phyloP scores from a whole-genome alignment of 2,888 invertebrate genomes.

The Ornithoptera priamus region DNA sequence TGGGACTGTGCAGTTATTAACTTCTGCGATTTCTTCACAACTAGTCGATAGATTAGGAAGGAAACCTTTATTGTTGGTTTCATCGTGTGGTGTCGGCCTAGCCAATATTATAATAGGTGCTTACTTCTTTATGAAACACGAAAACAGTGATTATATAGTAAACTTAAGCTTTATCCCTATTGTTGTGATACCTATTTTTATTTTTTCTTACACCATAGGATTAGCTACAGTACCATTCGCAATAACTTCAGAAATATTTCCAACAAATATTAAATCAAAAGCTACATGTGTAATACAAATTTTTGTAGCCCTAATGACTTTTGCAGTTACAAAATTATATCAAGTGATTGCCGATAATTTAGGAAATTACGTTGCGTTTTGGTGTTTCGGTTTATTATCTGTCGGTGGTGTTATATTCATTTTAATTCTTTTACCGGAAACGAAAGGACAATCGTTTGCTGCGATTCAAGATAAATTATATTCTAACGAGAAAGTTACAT shows the following conservation, averaged over 20 bases:
- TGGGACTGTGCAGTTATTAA: constrained; percentile 76
- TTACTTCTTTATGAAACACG: constrained; percentile 78
- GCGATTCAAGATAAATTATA: constrained; percentile 78
- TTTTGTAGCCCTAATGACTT: constrained; percentile 80
- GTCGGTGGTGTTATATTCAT: constrained; percentile 77
- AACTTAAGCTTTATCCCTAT: constrained; percentile 79
- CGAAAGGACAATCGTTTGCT: constrained; percentile 81
- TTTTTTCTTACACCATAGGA: constrained; percentile 82
- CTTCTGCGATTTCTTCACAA: constrained; percentile 78
- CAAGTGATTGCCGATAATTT: constrained; percentile 75
- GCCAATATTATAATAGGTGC: constrained; percentile 77
- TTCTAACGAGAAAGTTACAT: constrained; percentile 58
- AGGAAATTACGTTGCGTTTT: constrained; percentile 77
- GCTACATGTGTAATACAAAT: constrained; percentile 83
- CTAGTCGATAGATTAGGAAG: constrained; percentile 82
- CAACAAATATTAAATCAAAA: constrained; percentile 82
- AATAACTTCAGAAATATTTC: constrained; percentile 83
- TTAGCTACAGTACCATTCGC: constrained; percentile 83
- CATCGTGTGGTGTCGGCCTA: constrained; percentile 77
- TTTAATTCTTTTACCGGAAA: constrained; percentile 77
- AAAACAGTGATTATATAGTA: constrained; percentile 65
- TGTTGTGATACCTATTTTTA: constrained; percentile 80
- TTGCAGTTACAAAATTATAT: constrained; percentile 80
- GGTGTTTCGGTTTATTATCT: constrained; percentile 75
- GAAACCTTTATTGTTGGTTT: constrained; percentile 79